Percentiles rank a stretch among this genome's conserved stretches.
Evolutionary conservation across 2,113 vertebrate species (phyloP).

Genomic region (Panthera uncia): DNA sequence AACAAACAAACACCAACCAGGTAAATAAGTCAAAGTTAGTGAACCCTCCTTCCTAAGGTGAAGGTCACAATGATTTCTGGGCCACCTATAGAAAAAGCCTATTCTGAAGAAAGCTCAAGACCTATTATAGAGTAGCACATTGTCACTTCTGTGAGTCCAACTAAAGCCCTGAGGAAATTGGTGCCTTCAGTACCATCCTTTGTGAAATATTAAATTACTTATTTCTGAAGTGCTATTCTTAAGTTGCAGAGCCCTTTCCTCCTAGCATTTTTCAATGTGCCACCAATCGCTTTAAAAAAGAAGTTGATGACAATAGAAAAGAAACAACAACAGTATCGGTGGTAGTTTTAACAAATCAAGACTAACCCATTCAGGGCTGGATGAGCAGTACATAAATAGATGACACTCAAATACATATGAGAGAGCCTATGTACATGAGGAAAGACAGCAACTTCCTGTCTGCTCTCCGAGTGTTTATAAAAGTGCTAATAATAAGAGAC

Average conservation of each 20-base stretch:
- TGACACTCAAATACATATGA: neutral
- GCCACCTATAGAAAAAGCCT: neutral
- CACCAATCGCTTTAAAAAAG: slow-evolving; percentile 64
- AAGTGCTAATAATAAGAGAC: neutral
- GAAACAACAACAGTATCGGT: slow-evolving; percentile 51
- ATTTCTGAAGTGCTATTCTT: slow-evolving; percentile 59
- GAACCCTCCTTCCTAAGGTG: slow-evolving; percentile 23
- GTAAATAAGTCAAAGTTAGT: slow-evolving; percentile 6
- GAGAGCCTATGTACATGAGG: neutral
- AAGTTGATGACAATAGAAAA: slow-evolving; percentile 61
- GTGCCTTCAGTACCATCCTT: slow-evolving; percentile 54
- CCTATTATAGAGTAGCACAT: slow-evolving; percentile 40
- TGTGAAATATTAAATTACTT: slow-evolving; percentile 67
- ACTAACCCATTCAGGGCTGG: slow-evolving; percentile 33
- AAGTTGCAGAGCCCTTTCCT: slow-evolving; percentile 68
- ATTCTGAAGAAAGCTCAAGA: slow-evolving; percentile 51
- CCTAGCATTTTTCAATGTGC: slow-evolving; percentile 67
- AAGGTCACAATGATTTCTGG: slow-evolving; percentile 59
- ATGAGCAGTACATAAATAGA: slow-evolving; percentile 26
- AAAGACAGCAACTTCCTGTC: neutral
- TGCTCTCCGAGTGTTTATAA: neutral
- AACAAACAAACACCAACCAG: neutral
- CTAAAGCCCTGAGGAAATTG: slow-evolving; percentile 59
- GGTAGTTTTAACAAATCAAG: slow-evolving; percentile 61
- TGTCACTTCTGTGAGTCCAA: slow-evolving; percentile 58